Conservation (phyloP, 2,888 invertebrate genomes). For the Hirtodrosophila trivittata region DNA sequence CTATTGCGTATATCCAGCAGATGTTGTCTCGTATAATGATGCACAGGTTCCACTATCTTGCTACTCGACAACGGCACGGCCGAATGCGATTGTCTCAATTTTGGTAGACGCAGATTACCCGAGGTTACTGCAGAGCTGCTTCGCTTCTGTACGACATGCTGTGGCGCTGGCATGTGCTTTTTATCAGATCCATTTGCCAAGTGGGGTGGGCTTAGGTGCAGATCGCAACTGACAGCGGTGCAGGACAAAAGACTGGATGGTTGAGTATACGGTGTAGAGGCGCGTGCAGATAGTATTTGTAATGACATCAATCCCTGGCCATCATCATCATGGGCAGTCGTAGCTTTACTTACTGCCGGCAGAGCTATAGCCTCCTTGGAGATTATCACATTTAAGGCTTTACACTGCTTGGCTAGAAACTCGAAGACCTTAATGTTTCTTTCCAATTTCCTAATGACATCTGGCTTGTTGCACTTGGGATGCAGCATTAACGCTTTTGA, state of each 20-base stretch:
- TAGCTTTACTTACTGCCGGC: constrained; percentile 35
- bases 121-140: constrained; percentile 7
- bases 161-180: constrained; percentile 3
- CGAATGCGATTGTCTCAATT: constrained; percentile 27
- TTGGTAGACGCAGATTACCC: constrained; percentile 25
- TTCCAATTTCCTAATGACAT: constrained; percentile 48
- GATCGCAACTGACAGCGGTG: constrained; percentile 73
- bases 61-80: constrained; percentile 10
- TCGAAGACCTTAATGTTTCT: constrained; percentile 57
- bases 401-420: constrained; percentile 54
- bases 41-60: constrained; percentile 9
- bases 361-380: constrained; percentile 70
- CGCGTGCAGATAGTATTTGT: constrained; percentile 78
- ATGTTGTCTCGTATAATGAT: constrained; percentile 70
- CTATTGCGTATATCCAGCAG: constrained; percentile 75
- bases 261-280: constrained; percentile 80
- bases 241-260: constrained; percentile 67
- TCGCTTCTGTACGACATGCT: constrained; percentile 13
- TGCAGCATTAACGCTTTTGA: constrained; percentile 57
- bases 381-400: constrained; percentile 35
- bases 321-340: constrained; percentile 70
- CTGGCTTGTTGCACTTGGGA: constrained; percentile 58
- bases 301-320: constrained; percentile 63
- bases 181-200: constrained; percentile 9
- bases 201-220: constrained; percentile 65